These are phyloP conservation scores for Tachysurus fulvidraco DNA, from an alignment of 2,113 vertebrate species.

Conservation along the genomic window DNA sequence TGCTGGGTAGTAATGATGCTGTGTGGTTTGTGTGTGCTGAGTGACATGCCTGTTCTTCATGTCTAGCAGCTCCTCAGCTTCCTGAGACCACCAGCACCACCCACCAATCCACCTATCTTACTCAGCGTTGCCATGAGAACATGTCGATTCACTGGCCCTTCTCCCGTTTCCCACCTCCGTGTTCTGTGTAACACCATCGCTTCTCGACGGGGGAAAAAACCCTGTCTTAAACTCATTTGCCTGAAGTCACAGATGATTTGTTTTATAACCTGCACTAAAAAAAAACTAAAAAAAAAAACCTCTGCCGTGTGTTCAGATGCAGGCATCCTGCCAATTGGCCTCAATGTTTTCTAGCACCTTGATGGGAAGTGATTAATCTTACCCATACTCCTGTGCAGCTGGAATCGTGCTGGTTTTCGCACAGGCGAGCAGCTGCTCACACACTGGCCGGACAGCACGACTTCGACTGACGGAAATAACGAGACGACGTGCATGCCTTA, in stretches of 20 bases:
- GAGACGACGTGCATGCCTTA: neutral
- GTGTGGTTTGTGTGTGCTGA: neutral
- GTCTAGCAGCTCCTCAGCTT: constrained; percentile 41
- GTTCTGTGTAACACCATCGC: neutral
- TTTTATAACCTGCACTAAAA: neutral
- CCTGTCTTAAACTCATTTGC: constrained; percentile 4
- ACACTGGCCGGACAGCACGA: neutral
- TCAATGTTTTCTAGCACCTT: constrained; percentile 40
- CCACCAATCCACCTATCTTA: constrained; percentile 42
- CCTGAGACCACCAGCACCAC: constrained; percentile 12
- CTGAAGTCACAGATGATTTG: constrained; percentile 26
- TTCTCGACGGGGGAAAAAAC: neutral
- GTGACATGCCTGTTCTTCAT: constrained; percentile 19
- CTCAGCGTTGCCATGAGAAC: constrained; percentile 55
- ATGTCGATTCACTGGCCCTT: constrained; percentile 36
- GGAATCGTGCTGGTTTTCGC: constrained; percentile 71
- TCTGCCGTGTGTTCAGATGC: neutral
- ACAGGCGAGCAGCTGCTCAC: constrained; percentile 46
- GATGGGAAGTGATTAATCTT: constrained; percentile 52
- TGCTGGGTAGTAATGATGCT: neutral
- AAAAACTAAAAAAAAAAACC: constrained; percentile 14
- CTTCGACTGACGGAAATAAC: constrained; percentile 40
- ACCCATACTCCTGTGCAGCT: constrained; percentile 56
- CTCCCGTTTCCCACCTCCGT: constrained; percentile 9
- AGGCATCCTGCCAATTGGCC: constrained; percentile 30